Evolutionary conservation across 2,888 invertebrate species (phyloP), one percentile per base, ranked within the genome.

Genomic region (Physocephala rufipes): DNA sequence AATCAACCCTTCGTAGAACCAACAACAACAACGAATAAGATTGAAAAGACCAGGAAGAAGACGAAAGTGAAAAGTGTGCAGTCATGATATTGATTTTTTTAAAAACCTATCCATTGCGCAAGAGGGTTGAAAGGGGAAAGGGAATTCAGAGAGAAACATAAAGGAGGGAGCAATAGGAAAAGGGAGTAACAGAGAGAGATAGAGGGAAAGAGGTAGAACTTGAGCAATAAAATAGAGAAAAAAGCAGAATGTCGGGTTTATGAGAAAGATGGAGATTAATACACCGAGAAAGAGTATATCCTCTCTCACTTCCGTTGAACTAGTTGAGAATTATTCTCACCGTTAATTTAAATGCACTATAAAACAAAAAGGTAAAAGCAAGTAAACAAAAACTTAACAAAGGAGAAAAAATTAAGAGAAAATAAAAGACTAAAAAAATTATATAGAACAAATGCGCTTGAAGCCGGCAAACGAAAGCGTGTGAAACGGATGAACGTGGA

Each of bases 1-100:
- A 64, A 64, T 64, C 63, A 36, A 7, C 36, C 36, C 36, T 36
- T 36, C 9, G n/a, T n/a, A n/a, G n/a, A n/a, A n/a, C n/a, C n/a
- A n/a, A 43, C 26, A 47, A 9, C 0, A 64, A 45, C 15, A 64
- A 26, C 16, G 26, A 64, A 45, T 9, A 45, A 21, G n/a, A n/a
- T n/a, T n/a, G n/a, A n/a, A n/a, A n/a, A n/a, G n/a, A n/a, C n/a
- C n/a, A n/a, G n/a, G n/a, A 47, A 64, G 26, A 64, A 0, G 12
- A 13, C 2, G 13, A 9, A 49, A 64, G 19, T 43, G 30, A 7
- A 62, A 30, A 7, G 16, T 12, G 19, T 30, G 61, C 43, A 16
- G 28, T 59, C 15, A 59, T 13, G 12, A 49, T 49, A 49, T 49
- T 49, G 19, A 49, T 49, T 49, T 49, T 49, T 49, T 49, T 36